phyloP scores from a whole-genome alignment of 2,888 invertebrate genomes.

The Lasioglossum vierecki region DNA sequence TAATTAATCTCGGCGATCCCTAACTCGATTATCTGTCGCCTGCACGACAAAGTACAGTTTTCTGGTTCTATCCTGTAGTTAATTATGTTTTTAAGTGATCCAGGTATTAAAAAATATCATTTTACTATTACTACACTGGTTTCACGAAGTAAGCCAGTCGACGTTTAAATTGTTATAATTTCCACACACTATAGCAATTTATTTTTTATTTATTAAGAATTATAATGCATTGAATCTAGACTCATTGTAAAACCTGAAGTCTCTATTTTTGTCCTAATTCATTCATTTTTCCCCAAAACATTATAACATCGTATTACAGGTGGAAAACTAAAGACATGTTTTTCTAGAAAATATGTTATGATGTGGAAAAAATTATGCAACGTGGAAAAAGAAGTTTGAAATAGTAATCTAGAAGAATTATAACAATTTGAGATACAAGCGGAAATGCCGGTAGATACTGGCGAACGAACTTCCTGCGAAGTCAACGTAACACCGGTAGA shows the following conservation, averaged over 20 bases:
- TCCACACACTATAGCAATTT: no score
- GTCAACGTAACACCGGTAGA: slow-evolving; percentile 30
- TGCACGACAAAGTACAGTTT: background rate
- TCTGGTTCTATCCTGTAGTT: background rate
- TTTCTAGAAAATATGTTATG: background rate
- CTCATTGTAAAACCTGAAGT: background rate
- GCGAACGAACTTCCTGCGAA: slow-evolving; percentile 15
- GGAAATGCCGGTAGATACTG: slow-evolving; percentile 5
- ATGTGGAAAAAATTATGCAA: background rate
- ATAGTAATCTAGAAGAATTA: background rate
- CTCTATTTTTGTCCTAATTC: background rate
- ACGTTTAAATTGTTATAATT: background rate
- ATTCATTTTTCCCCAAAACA: background rate
- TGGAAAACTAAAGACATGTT: background rate
- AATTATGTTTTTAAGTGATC: no score
- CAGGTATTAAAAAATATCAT: background rate
- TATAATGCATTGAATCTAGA: background rate
- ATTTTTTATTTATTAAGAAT: no score
- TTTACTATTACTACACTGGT: background rate
- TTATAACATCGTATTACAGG: background rate
- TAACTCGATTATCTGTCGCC: background rate
- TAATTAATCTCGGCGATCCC: background rate
- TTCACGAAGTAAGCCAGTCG: no score
- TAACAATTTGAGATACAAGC: background rate
- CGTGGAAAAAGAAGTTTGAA: background rate